phyloP scores from a whole-genome alignment of 1,140 invertebrate genomes.

The Drosophila rufa region DNA sequence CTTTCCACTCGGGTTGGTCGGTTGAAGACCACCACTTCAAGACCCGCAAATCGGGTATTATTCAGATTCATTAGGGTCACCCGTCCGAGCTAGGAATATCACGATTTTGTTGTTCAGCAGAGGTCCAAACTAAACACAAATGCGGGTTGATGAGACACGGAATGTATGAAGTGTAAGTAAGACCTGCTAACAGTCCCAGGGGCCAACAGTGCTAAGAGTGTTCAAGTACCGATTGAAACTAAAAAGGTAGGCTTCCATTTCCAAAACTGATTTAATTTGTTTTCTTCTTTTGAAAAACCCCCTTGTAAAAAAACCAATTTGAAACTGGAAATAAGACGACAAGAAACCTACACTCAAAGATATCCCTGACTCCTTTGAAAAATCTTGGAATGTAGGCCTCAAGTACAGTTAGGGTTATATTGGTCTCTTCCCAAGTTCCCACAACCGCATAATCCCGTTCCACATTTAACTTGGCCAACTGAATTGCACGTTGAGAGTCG shows the following conservation, averaged over 20 bases:
- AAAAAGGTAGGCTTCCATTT: not conserved
- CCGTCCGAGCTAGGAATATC: constrained; percentile 47
- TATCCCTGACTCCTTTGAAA: constrained; percentile 89
- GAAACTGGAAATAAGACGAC: not conserved
- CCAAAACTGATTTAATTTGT: not conserved
- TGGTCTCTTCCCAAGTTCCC: constrained; percentile 94
- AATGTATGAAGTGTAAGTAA: constrained; percentile 19
- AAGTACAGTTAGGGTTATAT: constrained; percentile 92
- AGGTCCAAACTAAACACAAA: constrained; percentile 32
- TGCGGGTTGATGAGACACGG: constrained; percentile 85
- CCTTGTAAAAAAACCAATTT: not conserved
- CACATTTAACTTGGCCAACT: constrained; percentile 92
- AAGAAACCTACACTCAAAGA: constrained; percentile 72
- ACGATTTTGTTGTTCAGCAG: constrained; percentile 10
- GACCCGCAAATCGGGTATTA: constrained; percentile 90
- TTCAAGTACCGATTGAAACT: constrained; percentile 23
- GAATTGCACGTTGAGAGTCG: constrained; percentile 91
- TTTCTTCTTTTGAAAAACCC: not conserved
- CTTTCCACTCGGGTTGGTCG: constrained; percentile 92
- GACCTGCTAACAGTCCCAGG: constrained; percentile 7
- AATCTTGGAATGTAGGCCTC: constrained; percentile 93
- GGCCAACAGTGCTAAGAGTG: constrained; percentile 1
- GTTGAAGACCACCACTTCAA: constrained; percentile 94
- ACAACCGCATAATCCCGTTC: constrained; percentile 94
- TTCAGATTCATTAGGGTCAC: constrained; percentile 87